These are phyloP conservation scores for Hemiprocne comata DNA, from an alignment of 2,113 vertebrate genomes.

Conservation along the genomic window DNA sequence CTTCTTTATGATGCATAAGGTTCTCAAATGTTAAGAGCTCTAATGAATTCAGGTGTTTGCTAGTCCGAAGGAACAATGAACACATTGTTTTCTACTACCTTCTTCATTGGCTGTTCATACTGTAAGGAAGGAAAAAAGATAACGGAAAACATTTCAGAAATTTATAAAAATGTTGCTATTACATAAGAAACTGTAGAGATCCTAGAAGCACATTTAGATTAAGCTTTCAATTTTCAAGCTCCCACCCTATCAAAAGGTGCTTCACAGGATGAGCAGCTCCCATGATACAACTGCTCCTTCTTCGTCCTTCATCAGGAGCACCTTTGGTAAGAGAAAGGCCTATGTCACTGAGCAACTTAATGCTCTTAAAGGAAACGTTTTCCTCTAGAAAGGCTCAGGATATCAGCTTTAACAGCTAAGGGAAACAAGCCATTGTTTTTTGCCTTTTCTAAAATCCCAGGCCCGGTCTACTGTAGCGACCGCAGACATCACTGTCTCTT, in stretches of 20 bases:
- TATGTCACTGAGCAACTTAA: background rate
- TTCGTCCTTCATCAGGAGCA: background rate
- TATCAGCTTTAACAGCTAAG: background rate
- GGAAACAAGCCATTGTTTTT: background rate
- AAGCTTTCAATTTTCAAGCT: background rate
- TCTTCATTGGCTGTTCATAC: background rate
- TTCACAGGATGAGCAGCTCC: background rate
- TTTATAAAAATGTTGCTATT: background rate
- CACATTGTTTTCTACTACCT: background rate
- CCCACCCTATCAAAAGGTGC: background rate
- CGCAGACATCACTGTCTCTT: background rate
- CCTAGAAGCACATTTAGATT: background rate
- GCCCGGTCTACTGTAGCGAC: too few relatives aligned
- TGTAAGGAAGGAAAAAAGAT: background rate
- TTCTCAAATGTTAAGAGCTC: background rate
- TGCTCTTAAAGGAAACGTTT: fast-evolving
- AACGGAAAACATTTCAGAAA: background rate
- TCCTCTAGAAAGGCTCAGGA: background rate
- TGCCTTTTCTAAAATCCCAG: background rate
- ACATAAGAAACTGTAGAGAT: background rate
- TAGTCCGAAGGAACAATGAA: background rate
- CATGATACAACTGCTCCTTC: fast-evolving
- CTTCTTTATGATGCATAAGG: background rate
- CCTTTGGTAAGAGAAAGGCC: background rate
- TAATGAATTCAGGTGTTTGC: background rate